Evolutionary conservation across 2,888 invertebrate genomes (phyloP), one percentile per base, ranked within the genome.

Genomic region (Flexamia atlantica): DNA sequence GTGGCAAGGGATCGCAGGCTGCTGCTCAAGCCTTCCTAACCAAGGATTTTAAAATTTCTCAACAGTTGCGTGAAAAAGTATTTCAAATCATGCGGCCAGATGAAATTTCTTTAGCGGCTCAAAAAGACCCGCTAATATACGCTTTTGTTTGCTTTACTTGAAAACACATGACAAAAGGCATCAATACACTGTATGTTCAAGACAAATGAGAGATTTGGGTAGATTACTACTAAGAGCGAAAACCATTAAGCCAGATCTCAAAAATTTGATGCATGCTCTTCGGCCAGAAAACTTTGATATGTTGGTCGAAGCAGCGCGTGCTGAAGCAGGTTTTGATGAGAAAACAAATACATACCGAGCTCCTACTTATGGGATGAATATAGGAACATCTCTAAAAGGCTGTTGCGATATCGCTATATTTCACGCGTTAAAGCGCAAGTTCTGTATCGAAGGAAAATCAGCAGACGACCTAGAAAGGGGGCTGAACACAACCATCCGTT

Each of bases 281-380:
- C 64, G 64, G n/a, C 81, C 81, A 25, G 60, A 64, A 40, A 25
- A 81, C n/a, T 81, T 40, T n/a, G 81, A 64, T 36, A 5, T 36
- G 10, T 40, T 81, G 25, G 64, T 64, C 20, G n/a, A 81, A 64
- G 81, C 81, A 36, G 40, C 81, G 1, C 32, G 64, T 20, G 12
- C 14, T 32, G 64, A 36, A 20, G 9, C 81, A 23, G 46, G 68
- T 9, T 42, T 68, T 40, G n/a, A 60, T 40, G 30, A 64, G 25
- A 42, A 68, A n/a, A 36, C 60, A 7, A 32, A 64, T 20, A 30
- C 23, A 14, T 81, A 64, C 42, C 7, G 42, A 12, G 36, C 60
- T n/a, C 64, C 81, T 36, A 64, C 81, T 17, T 60, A 60, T 25
- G 81, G 57, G 32, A 81, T 81, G 81, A 81, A 81, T 81, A 32